Percentiles rank a stretch among this genome's conserved stretches.
phyloP scores from a whole-genome alignment of 2,888 invertebrate genomes.

The Lymantria monacha region DNA sequence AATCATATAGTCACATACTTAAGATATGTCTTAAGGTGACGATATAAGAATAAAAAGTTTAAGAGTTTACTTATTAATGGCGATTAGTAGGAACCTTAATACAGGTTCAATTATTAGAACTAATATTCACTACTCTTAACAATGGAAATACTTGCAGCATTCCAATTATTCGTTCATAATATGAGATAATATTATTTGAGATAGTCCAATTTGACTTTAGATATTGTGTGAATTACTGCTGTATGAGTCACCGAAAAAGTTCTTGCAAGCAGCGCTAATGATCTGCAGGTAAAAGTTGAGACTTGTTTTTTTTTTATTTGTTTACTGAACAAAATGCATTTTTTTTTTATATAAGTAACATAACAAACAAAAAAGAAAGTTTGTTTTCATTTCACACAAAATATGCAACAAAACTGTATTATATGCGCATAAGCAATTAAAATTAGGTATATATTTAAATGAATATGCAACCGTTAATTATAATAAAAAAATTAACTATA shows the following conservation, averaged over 20 bases:
- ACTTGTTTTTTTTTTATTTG: background rate
- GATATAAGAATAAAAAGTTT: no score
- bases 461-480: slow-evolving; percentile 3
- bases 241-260: background rate
- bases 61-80: no score
- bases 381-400: background rate
- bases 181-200: background rate
- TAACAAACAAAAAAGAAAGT: background rate
- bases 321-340: background rate
- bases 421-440: background rate
- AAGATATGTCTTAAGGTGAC: no score
- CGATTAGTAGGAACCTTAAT: no score
- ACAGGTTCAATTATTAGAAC: no score
- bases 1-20: background rate
- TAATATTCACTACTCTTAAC: no score
- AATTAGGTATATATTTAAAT: background rate
- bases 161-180: no score
- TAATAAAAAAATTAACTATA: slow-evolving; percentile 9
- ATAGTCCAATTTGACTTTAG: background rate
- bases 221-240: background rate
- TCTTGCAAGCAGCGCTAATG: background rate
- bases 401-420: background rate
- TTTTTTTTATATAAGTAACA: background rate
- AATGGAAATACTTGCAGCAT: no score
- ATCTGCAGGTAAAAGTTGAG: background rate